Evolutionary conservation across 2,888 invertebrate genomes (phyloP), one percentile per base, ranked within the genome.

Genomic region (Plemyria rubiginata): DNA sequence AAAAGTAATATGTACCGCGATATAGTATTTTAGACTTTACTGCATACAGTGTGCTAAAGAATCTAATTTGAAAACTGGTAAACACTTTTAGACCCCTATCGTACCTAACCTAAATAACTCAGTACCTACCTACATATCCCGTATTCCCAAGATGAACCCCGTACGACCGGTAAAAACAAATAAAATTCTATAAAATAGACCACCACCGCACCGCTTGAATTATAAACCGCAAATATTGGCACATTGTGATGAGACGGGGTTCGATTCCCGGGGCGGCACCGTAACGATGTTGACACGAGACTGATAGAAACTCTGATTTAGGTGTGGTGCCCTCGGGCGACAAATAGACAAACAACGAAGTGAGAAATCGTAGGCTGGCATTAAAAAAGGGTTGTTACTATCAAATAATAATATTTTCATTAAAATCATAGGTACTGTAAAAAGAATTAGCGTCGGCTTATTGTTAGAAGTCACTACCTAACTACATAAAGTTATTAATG

Each of bases 201-300:
- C 22, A 41, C n/a, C n/a, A n/a, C n/a, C n/a, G n/a, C n/a, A n/a
- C 41, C 49, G 38, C 22, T 54, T 46, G 29, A 4, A 58, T 55
- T 55, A 55, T 51, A 53, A 45, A 48, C 53, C 29, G 66, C 62
- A 66, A 73, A 73, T 73, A 73, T 72, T 73, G 63, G 60, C 68
- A 55, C 65, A 40, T 56, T 51, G 60, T 68, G 64, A 67, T 65
- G 67, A 62, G 66, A 60, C 51, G 52, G 67, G 68, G 72, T 66
- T 64, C 66, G 62, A 64, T 45, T 71, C 70, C 70, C 72, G 60
- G 49, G 60, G 55, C 46, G 61, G 40, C 53, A 46, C 61, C 16
- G 61, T 61, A 61, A 55, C 55, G 51, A 61, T 64, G 64, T 64
- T 64, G 64, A 64, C 64, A 56, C 50, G 40, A 38, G 46, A 43